phyloP scores from a whole-genome alignment of 2,888 invertebrate genomes.

The Hoplodrina ambigua region DNA sequence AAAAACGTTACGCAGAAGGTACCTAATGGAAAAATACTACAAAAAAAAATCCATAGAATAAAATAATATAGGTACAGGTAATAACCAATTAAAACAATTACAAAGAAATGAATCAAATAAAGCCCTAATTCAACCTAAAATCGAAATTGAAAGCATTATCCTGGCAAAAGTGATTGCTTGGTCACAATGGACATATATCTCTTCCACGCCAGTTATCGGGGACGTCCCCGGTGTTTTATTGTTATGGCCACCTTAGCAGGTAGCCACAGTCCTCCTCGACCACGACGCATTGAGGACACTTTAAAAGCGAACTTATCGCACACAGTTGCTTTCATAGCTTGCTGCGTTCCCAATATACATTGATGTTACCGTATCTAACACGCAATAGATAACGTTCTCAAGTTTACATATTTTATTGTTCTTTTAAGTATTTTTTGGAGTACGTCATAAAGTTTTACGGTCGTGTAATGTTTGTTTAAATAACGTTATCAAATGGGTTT shows the following conservation, averaged over 20 bases:
- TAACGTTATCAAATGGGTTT: constrained; percentile 64
- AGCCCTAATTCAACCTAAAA: constrained; percentile 17
- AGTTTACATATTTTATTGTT: constrained; percentile 47
- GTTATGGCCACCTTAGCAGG: constrained; percentile 66
- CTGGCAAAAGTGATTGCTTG: constrained; percentile 57
- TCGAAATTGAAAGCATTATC: constrained; percentile 45
- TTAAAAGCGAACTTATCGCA: constrained; percentile 27
- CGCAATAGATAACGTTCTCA: constrained; percentile 30
- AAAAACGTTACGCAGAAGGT: no score
- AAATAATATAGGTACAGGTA: neutral
- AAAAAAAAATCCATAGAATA: neutral
- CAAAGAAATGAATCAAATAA: neutral
- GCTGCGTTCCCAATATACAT: constrained; percentile 1
- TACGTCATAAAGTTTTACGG: constrained; percentile 59
- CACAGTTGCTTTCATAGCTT: neutral
- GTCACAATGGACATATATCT: constrained; percentile 66
- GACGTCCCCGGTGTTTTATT: constrained; percentile 68
- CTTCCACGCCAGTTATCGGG: constrained; percentile 69
- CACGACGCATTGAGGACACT: constrained; percentile 14
- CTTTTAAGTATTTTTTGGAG: constrained; percentile 57
- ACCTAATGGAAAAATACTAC: no score
- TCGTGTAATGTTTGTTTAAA: constrained; percentile 65
- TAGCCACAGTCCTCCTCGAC: constrained; percentile 39
- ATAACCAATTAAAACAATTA: constrained; percentile 1
- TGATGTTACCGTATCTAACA: neutral